Base-by-base conservation (phyloP, 2,113 vertebrate species). In the Nothobranchius kuhntae region DNA sequence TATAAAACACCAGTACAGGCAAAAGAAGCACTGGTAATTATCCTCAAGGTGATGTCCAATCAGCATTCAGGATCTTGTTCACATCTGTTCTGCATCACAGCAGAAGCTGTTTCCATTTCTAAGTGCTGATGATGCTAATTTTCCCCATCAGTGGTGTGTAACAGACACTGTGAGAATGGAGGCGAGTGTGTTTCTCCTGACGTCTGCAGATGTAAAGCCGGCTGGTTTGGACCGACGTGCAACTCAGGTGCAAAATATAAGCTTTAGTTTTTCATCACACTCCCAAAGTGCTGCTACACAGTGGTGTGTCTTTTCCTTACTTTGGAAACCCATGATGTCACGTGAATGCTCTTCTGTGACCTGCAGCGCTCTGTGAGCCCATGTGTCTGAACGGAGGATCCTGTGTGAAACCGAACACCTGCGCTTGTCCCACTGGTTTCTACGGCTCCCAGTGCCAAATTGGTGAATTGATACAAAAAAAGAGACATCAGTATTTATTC, bases 161-260 rank as follows among this genome's bases (percentile, higher is more conserved):
- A 90, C 85, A 94, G 93, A 30, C 95, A 98, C 81, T 98, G 96
- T 89, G 96, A 99, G 82, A 96, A 98, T 6, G 95, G 95, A 52
- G 95, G 96, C 0, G 53, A 94, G 68, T 98, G 95, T 63, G 80
- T 95, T 45, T 86, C 91, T 62, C 95, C 96, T 38, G 96, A 96
- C 47, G 89, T 89, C 65, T 99, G 95, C 75, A 86, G 92, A 61
- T 96, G 95, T 77, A 91, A 90, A 75, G 75, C 86, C 1, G 95
- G 96, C 71, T 98, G 95, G 95, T 88, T 80, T 0, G 95, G 96
- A 86, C 95, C 95, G 0, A 97, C 94, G 0, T 97, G 96, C 67
- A 86, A 86, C 75, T 94, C 94, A 93, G 95, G 96, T 98, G 94
- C 50, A 5, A 44, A 21, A 4, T 21, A 21, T 21, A 21, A 21